Percentiles rank a stretch among this genome's conserved stretches.
Conservation (phyloP, 2,113 vertebrate species). For the Chiloscyllium plagiosum region DNA sequence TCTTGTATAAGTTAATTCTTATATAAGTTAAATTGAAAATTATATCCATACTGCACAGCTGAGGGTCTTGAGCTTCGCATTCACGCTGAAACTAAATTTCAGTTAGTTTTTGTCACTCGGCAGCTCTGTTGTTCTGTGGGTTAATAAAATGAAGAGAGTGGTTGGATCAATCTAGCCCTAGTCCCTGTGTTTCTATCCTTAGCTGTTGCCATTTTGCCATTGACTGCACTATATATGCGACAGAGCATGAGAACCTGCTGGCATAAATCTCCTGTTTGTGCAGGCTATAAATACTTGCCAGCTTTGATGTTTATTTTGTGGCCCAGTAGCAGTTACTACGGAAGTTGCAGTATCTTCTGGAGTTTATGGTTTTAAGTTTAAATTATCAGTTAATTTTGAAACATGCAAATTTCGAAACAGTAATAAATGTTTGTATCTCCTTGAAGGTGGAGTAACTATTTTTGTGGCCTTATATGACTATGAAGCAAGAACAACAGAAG, state of each 20-base stretch:
- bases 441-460: slow-evolving; percentile 86
- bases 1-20: neutral
- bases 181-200: too few species aligned
- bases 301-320: neutral
- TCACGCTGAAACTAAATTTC: neutral
- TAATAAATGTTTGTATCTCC: neutral
- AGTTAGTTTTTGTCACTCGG: neutral
- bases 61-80: neutral
- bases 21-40: neutral
- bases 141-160: neutral
- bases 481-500: slow-evolving; percentile 94
- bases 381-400: neutral
- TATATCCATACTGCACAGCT: neutral
- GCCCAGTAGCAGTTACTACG: neutral
- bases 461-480: slow-evolving; percentile 99
- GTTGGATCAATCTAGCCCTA: neutral
- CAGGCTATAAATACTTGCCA: neutral
- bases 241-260: neutral
- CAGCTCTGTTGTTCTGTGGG: neutral
- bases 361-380: neutral
- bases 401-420: neutral
- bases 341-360: neutral
- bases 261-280: neutral
- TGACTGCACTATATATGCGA: neutral
- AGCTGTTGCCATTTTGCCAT: neutral